Conservation (phyloP, 2,113 vertebrate genomes). For the Mesembrinibis cayennensis region DNA sequence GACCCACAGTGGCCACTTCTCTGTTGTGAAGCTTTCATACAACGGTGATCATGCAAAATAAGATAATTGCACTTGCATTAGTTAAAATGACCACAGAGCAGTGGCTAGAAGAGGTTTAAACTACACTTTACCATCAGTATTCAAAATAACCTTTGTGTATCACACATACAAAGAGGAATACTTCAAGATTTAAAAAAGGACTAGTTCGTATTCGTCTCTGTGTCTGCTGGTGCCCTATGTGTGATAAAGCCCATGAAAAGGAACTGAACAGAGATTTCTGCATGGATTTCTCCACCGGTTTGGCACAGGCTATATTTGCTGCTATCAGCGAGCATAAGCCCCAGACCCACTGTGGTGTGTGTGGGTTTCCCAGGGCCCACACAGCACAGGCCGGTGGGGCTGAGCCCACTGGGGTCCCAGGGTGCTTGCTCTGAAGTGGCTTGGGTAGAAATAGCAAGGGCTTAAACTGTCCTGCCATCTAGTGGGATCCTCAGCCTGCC, state of each 20-base stretch:
- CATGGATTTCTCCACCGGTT: neutral
- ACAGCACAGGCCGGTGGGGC: neutral
- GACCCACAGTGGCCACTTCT: neutral
- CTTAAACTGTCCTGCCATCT: constrained; percentile 42
- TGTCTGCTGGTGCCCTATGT: neutral
- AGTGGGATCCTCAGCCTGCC: neutral
- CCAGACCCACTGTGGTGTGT: accelerated
- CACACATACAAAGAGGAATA: neutral
- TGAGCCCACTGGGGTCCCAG: neutral
- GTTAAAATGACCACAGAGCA: neutral
- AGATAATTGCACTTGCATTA: neutral
- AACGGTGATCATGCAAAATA: neutral
- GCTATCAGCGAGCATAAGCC: neutral
- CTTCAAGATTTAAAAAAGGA: neutral
- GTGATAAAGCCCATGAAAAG: neutral
- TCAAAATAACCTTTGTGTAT: neutral
- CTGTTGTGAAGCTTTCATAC: neutral
- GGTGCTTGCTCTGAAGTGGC: neutral
- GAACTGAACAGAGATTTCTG: neutral
- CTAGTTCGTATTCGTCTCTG: neutral
- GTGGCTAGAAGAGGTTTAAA: neutral
- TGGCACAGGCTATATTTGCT: neutral
- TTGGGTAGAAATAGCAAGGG: neutral
- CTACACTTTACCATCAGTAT: neutral
- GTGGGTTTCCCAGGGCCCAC: neutral